These are phyloP conservation scores for Leuciscus waleckii DNA, from an alignment of 2,797 vertebrate genomes.

Conservation along the genomic window DNA sequence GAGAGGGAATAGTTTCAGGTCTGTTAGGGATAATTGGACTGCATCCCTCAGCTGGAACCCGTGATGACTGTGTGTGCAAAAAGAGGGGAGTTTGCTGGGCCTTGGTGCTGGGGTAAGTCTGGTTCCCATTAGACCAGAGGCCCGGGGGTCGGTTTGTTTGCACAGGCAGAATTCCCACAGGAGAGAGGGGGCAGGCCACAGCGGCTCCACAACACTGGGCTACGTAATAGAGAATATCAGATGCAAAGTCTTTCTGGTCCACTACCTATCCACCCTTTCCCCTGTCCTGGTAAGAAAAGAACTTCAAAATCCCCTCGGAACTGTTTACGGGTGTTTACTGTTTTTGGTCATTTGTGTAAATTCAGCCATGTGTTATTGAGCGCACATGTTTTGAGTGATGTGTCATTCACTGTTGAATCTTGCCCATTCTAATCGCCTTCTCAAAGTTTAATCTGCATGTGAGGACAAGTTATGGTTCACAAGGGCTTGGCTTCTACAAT, in stretches of 20 bases:
- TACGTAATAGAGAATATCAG: constrained; percentile 71
- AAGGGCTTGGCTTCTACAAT: constrained; percentile 69
- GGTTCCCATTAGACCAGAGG: constrained; percentile 83
- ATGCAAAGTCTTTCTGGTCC: constrained; percentile 65
- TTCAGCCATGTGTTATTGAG: constrained; percentile 58
- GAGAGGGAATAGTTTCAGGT: constrained; percentile 75
- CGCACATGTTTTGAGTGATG: constrained; percentile 56
- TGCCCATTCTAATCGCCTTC: constrained; percentile 63
- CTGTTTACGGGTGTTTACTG: constrained; percentile 77
- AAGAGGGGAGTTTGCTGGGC: constrained; percentile 56
- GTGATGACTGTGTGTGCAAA: constrained; percentile 52
- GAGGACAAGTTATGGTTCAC: constrained; percentile 69
- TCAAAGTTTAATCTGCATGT: constrained; percentile 68
- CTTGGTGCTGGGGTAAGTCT: constrained; percentile 75
- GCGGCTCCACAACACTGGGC: constrained; percentile 72
- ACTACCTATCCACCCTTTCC: constrained; percentile 54
- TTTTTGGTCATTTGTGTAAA: constrained; percentile 72
- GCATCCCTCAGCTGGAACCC: constrained; percentile 75
- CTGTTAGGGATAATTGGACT: constrained; percentile 83
- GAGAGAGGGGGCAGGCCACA: constrained; percentile 70
- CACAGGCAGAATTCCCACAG: constrained; percentile 78
- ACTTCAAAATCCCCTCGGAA: constrained; percentile 67
- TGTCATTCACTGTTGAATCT: constrained; percentile 62
- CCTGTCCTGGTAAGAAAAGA: constrained; percentile 59
- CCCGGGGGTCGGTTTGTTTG: constrained; percentile 77